A percentile compares a stretch with the other conserved stretches of the same genome.
Evolutionary conservation across 2,113 vertebrate species (phyloP).

Genomic region (Ptychochromis oligacanthus): DNA sequence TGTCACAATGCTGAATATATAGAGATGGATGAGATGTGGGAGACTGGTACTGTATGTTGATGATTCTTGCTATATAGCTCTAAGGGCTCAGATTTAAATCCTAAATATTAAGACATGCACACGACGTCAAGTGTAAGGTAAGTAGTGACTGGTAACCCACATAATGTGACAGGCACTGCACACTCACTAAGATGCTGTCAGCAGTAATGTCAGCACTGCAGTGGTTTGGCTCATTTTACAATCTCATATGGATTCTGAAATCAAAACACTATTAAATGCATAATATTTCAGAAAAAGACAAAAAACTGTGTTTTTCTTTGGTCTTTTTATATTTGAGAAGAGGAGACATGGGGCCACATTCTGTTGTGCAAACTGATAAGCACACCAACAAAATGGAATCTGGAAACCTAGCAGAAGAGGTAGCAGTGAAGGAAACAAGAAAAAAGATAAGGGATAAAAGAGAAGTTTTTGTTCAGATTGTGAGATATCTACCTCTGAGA

Average conservation of each 20-base stretch:
- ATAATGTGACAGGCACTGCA: conserved; percentile 8
- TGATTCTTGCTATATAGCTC: neutral
- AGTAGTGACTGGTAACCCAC: neutral
- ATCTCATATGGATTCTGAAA: neutral
- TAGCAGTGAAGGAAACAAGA: neutral
- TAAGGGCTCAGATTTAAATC: neutral
- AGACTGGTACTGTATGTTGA: neutral
- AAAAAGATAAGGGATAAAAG: neutral
- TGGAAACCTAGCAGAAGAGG: neutral
- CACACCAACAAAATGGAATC: conserved; percentile 58
- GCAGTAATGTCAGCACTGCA: conserved; percentile 18
- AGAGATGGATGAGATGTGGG: neutral
- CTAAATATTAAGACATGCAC: neutral
- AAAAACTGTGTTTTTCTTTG: neutral
- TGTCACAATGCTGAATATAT: neutral
- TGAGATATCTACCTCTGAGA: neutral
- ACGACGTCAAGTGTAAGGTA: neutral
- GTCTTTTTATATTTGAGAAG: neutral
- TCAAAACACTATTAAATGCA: neutral
- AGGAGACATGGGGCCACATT: conserved; percentile 19
- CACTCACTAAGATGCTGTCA: conserved; percentile 17
- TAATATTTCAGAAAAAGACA: neutral
- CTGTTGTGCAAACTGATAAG: conserved; percentile 17
- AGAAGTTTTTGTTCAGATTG: neutral
- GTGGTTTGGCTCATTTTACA: neutral